A percentile compares a stretch with the other conserved stretches of the same genome.
phyloP scores from a whole-genome alignment of 2,113 vertebrate species.

The Gorsachius goisagi region DNA sequence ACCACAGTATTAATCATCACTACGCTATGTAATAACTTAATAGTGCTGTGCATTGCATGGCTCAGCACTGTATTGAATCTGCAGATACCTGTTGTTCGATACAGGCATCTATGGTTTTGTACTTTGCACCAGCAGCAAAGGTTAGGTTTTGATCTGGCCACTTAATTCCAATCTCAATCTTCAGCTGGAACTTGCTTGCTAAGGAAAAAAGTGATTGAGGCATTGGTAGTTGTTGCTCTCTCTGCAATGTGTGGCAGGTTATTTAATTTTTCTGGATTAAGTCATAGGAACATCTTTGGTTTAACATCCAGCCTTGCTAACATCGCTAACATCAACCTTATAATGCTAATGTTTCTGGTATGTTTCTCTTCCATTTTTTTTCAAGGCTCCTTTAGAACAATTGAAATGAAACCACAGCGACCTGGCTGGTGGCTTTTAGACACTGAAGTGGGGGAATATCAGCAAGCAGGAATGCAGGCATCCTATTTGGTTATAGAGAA shows the following conservation, averaged over 20 bases:
- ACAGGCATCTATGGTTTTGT: not conserved
- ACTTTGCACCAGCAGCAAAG: not conserved
- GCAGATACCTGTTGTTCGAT: not conserved
- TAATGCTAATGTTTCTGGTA: not conserved
- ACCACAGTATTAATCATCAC: not conserved
- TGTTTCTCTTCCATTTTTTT: not conserved
- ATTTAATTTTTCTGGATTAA: not conserved
- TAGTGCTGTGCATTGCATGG: not conserved
- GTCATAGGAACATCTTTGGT: not conserved
- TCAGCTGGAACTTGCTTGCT: not conserved
- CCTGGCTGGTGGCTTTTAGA: conserved; percentile 91
- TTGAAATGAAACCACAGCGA: conserved; percentile 91
- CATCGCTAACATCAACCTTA: not conserved
- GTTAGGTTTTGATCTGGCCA: not conserved
- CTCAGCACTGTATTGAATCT: not conserved
- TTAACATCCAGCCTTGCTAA: not conserved
- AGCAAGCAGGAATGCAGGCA: conserved; percentile 89
- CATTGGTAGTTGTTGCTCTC: not conserved
- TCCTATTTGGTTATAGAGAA: conserved; percentile 87
- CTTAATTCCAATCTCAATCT: not conserved
- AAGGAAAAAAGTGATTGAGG: not conserved
- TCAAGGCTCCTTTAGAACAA: conserved; percentile 87
- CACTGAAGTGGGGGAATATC: conserved; percentile 86
- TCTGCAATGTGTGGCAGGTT: not conserved
- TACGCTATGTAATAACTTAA: not conserved